Evolutionary conservation across 35 echinoderm and acorn worm species (phyloP), one percentile per base, ranked within the genome.

Genomic region (Holothuria glaberrima): DNA sequence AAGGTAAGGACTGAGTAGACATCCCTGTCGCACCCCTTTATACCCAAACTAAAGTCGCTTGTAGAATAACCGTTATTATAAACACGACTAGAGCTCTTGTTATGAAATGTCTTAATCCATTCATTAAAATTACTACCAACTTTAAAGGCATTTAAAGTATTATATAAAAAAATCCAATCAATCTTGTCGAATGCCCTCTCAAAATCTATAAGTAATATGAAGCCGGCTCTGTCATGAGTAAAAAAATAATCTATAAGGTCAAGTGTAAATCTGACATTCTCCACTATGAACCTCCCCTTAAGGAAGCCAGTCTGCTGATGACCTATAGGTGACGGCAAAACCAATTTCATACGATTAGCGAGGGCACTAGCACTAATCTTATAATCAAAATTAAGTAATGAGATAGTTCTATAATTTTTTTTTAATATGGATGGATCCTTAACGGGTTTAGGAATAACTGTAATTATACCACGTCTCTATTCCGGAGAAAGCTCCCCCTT

Each of bases 321-420:
- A 5, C 64, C 19, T 5, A 87, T 87, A 2, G 48, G 22, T 6
- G 17, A 31, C 10, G 30, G 58, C 6, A 71, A n/a, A 4, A 69
- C 65, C 18, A 21, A 14, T 44, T 87, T 41, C 16, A 87, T n/a
- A 2, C 85, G 7, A 21, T 68, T 48, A 9, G 85, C 85, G 9
- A 71, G 34, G 41, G 29, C 59, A 41, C 69, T 87, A 68, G 85
- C 64, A 38, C 59, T 36, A 66, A 87, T 71, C 67, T 87, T 69
- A 28, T 69, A 87, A 67, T 68, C 63, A 30, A 18, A n/a, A 48
- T 87, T 68, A 31, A 87, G 48, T 31, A 48, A 34, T 2, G 58
- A 68, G 32, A 5, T 87, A 38, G 85, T 57, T 13, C 83, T 46
- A 46, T 5, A n/a, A n/a, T n/a, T n/a, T 4, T 46, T 46, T 46